These are phyloP conservation scores for Takifugu flavidus DNA, from an alignment of 2,113 vertebrate genomes.

Conservation along the genomic window DNA sequence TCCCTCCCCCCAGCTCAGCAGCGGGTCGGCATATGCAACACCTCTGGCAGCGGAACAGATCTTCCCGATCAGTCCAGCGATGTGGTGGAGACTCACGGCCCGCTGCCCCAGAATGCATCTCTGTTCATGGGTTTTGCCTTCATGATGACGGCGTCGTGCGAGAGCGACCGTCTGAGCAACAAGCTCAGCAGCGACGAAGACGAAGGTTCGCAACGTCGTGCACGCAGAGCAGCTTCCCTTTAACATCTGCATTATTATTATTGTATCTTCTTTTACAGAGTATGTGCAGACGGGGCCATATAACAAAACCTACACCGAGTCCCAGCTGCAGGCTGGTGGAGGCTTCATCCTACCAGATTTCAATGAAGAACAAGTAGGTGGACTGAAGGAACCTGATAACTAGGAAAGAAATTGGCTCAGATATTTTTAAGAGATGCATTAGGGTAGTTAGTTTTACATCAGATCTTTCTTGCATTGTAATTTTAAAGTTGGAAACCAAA, in stretches of 20 bases:
- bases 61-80: conserved; percentile 57
- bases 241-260: not conserved
- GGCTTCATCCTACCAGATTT: conserved; percentile 92
- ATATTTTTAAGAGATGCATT: no score
- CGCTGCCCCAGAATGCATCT: conserved; percentile 84
- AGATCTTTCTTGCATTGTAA: no score
- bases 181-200: conserved; percentile 79
- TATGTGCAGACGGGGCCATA: conserved; percentile 83
- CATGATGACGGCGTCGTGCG: conserved; percentile 88
- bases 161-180: conserved; percentile 79
- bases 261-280: conserved; percentile 67
- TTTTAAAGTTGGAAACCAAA: no score
- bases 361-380: conserved; percentile 90
- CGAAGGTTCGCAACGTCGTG: conserved; percentile 57
- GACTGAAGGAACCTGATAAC: no score
- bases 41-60: conserved; percentile 77
- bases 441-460: no score
- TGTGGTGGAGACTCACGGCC: conserved; percentile 78
- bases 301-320: conserved; percentile 84
- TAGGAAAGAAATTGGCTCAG: no score
- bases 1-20: conserved; percentile 23
- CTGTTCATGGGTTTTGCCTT: conserved; percentile 96
- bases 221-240: no score
- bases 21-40: conserved; percentile 71
- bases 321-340: conserved; percentile 88